A percentile compares a stretch with the other conserved stretches of the same genome.
Conservation (phyloP, 1,140 invertebrate genomes). For the Tribolium castaneum region DNA sequence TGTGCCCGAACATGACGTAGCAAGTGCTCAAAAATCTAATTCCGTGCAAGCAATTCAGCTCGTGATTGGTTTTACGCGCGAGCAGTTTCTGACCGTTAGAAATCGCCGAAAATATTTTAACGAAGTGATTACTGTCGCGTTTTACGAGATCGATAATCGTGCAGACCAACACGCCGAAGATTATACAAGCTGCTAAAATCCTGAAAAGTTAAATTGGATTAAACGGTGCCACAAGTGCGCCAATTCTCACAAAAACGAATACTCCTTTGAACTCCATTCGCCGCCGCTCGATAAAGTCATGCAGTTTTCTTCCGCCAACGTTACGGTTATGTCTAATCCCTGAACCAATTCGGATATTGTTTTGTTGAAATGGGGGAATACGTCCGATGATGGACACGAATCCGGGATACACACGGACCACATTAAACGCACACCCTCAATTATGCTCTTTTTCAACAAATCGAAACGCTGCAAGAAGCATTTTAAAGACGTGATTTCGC, state of each 20-base stretch:
- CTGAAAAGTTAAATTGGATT: conserved; percentile 40
- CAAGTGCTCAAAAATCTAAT: conserved; percentile 54
- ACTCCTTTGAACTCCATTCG: conserved; percentile 41
- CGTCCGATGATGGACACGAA: conserved; percentile 48
- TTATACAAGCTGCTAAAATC: conserved; percentile 33
- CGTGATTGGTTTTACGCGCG: conserved; percentile 33
- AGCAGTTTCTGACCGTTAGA: conserved; percentile 49
- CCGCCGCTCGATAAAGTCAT: conserved; percentile 43
- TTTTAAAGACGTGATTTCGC: background rate
- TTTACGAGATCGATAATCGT: conserved; percentile 39
- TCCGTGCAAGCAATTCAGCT: conserved; percentile 54
- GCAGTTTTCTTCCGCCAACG: conserved; percentile 47
- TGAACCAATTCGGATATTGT: conserved; percentile 47
- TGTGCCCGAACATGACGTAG: conserved; percentile 56
- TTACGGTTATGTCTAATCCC: conserved; percentile 50
- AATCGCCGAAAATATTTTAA: conserved; percentile 47
- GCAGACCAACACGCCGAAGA: conserved; percentile 37
- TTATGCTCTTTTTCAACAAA: conserved; percentile 43
- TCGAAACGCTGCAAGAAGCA: conserved; percentile 46
- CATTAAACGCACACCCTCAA: conserved; percentile 45
- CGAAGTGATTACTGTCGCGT: conserved; percentile 18
- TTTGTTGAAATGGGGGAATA: conserved; percentile 52
- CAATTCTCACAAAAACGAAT: conserved; percentile 46
- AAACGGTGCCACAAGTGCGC: background rate
- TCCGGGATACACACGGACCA: conserved; percentile 56